These are phyloP conservation scores for Diaphora mendica DNA, from an alignment of 2,888 invertebrate species.

Conservation along the genomic window DNA sequence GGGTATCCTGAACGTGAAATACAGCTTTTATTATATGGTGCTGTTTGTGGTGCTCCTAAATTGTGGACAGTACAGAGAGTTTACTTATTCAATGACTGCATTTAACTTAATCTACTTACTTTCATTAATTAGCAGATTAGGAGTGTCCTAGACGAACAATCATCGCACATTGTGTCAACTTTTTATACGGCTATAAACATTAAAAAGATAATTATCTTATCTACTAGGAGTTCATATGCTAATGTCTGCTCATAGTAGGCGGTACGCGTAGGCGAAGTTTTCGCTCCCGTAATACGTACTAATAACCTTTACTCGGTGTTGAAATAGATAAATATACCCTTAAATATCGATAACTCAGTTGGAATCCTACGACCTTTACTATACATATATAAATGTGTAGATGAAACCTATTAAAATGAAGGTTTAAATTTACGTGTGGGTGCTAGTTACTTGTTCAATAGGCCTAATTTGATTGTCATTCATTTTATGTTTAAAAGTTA, in stretches of 20 bases:
- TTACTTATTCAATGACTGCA: not conserved
- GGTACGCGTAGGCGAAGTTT: constrained; percentile 15
- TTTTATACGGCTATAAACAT: not conserved
- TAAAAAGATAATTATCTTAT: not conserved
- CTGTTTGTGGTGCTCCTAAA: too few relatives aligned
- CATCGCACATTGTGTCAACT: not conserved
- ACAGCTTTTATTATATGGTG: too few relatives aligned
- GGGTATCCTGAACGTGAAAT: too few relatives aligned
- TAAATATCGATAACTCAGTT: not conserved
- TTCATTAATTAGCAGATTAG: not conserved
- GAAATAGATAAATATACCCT: constrained; percentile 2
- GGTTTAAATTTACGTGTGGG: not conserved
- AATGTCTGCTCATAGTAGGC: constrained; percentile 6
- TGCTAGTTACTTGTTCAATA: not conserved
- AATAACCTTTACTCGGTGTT: constrained; percentile 1
- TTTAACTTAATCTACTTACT: not conserved
- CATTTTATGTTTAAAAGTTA: not conserved
- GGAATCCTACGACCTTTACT: not conserved
- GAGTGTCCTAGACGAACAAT: not conserved
- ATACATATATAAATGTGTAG: not conserved
- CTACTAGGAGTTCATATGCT: too few relatives aligned
- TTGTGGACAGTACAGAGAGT: too few relatives aligned
- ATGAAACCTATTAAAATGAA: not conserved
- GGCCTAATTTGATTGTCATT: not conserved
- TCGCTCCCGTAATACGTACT: constrained; percentile 1